Evolutionary conservation across 2,797 vertebrate genomes (phyloP).

Genomic region (Myiotriccus ornatus): DNA sequence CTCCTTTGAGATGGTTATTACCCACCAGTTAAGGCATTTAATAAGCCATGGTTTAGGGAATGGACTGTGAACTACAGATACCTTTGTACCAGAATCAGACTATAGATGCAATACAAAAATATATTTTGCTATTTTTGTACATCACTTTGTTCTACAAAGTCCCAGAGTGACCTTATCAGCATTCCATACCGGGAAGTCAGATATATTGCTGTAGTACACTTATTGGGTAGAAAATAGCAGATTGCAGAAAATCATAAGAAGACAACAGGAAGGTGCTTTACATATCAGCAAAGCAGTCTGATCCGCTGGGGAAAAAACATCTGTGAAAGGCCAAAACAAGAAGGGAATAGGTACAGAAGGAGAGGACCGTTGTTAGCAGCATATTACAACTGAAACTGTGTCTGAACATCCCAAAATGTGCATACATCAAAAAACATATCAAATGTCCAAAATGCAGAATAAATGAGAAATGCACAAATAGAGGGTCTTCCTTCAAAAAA

Average conservation of each 20-base stretch:
- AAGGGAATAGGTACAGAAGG: background rate
- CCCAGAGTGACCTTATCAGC: background rate
- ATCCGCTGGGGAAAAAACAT: background rate
- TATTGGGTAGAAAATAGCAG: background rate
- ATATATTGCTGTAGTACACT: background rate
- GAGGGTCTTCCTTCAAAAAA: background rate
- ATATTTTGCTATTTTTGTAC: background rate
- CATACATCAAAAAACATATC: background rate
- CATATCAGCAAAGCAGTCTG: background rate
- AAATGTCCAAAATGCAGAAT: background rate
- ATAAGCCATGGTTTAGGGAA: background rate
- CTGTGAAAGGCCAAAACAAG: background rate
- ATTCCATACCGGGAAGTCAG: background rate
- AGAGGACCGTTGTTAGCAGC: background rate
- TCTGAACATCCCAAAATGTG: accelerated
- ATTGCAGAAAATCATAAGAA: background rate
- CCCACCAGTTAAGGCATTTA: background rate
- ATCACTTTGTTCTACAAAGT: background rate
- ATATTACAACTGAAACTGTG: background rate
- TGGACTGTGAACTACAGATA: background rate
- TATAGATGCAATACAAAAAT: background rate
- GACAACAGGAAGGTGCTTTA: background rate
- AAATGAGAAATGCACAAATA: background rate
- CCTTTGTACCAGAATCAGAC: background rate
- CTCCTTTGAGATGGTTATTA: background rate